phyloP scores from a whole-genome alignment of 92 coral and sea anemone genomes.

The Blastomussa wellsi region DNA sequence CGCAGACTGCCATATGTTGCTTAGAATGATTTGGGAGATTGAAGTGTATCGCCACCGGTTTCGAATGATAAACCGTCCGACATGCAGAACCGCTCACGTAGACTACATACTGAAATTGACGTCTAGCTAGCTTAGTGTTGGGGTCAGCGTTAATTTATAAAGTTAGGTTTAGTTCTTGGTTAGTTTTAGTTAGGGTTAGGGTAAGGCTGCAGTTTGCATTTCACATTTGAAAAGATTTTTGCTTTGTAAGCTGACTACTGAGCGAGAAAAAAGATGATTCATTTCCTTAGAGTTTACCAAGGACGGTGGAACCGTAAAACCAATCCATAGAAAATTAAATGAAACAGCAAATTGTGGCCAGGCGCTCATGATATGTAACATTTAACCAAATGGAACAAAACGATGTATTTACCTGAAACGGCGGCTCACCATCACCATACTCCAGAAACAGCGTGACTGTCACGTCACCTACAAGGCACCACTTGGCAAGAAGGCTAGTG shows the following conservation, averaged over 20 bases:
- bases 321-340: neutral
- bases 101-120: neutral
- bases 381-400: neutral
- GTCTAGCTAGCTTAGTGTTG: neutral
- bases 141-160: neutral
- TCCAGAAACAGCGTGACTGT: conserved; percentile 26
- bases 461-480: conserved; percentile 3
- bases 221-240: neutral
- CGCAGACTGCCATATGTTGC: no score
- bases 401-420: conserved; percentile 9
- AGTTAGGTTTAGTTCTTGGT: no score
- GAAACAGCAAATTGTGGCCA: neutral
- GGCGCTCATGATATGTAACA: neutral
- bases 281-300: neutral
- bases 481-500: conserved; percentile 28
- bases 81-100: neutral
- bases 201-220: neutral
- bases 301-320: neutral
- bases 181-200: neutral
- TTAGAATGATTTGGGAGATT: no score
- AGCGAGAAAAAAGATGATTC: neutral
- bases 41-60: no score
- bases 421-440: neutral
- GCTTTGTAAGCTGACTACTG: neutral
- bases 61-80: neutral